Evolutionary conservation across 2,888 invertebrate genomes (phyloP).

Genomic region (Iphiclides podalirius): DNA sequence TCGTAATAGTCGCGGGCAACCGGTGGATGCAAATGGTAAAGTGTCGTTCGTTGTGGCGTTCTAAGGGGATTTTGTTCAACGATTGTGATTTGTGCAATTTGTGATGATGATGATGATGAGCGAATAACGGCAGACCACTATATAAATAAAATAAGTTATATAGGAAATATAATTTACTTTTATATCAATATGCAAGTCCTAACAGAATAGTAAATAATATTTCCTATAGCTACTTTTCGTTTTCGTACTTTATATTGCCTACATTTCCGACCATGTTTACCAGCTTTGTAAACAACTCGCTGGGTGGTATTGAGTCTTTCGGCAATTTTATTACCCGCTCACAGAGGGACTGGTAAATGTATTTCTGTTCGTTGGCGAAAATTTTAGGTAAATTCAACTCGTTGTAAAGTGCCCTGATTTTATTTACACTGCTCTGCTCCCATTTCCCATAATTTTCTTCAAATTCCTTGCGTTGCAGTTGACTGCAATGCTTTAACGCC

Average conservation of each 20-base stretch:
- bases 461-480: conserved; percentile 83
- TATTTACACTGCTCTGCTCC: conserved; percentile 78
- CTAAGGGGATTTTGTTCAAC: too few species aligned
- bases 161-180: too few species aligned
- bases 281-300: conserved; percentile 5
- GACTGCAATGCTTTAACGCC: conserved; percentile 85
- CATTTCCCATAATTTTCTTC: conserved; percentile 83
- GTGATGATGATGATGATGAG: too few species aligned
- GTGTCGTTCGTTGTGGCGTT: too few species aligned
- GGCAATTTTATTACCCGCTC: conserved; percentile 2
- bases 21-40: too few species aligned
- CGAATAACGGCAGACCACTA: too few species aligned
- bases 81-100: too few species aligned
- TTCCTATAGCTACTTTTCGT: too few species aligned
- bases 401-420: conserved; percentile 18
- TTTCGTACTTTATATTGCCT: conserved; percentile 7
- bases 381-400: conserved; percentile 1
- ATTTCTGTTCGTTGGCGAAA: not conserved
- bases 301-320: conserved; percentile 5
- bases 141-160: too few species aligned
- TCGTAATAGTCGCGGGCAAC: too few species aligned
- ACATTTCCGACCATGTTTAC: conserved; percentile 1
- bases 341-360: conserved; percentile 3
- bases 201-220: too few species aligned
- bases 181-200: too few species aligned